These are phyloP conservation scores for Dione vanillae DNA, from an alignment of 2,888 invertebrate species.

Conservation along the genomic window DNA sequence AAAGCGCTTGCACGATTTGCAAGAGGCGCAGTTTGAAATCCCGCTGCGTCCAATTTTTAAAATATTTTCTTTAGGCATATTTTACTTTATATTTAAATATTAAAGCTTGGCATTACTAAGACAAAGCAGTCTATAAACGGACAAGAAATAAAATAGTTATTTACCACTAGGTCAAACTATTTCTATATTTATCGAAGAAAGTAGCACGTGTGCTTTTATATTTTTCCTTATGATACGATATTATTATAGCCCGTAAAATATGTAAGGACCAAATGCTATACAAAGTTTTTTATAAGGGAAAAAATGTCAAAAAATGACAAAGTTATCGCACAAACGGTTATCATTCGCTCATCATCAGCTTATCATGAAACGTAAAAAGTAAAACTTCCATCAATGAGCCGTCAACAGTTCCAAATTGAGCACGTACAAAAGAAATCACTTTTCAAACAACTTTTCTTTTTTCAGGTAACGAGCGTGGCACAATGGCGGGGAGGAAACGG, in stretches of 20 bases:
- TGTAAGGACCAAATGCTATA: neutral
- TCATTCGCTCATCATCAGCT: constrained; percentile 19
- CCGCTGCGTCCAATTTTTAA: no score
- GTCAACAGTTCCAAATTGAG: constrained; percentile 38
- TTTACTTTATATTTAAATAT: constrained; percentile 2
- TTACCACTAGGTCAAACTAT: neutral
- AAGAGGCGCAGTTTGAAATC: no score
- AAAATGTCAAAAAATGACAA: constrained; percentile 7
- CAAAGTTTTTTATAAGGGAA: neutral
- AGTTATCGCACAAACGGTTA: constrained; percentile 12
- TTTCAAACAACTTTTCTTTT: constrained; percentile 48
- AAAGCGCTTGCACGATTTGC: no score
- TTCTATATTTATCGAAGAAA: neutral
- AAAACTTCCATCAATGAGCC: constrained; percentile 39
- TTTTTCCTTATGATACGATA: neutral
- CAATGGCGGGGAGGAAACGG: constrained; percentile 52
- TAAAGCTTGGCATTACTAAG: neutral
- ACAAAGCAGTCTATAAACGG: neutral
- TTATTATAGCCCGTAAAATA: neutral
- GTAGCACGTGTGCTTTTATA: neutral
- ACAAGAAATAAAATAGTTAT: neutral
- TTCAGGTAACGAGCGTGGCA: constrained; percentile 49
- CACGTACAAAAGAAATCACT: constrained; percentile 47
- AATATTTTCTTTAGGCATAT: no score
- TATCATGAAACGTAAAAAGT: constrained; percentile 34